phyloP scores from a whole-genome alignment of 2,113 vertebrate species.

The Xenus cinereus region DNA sequence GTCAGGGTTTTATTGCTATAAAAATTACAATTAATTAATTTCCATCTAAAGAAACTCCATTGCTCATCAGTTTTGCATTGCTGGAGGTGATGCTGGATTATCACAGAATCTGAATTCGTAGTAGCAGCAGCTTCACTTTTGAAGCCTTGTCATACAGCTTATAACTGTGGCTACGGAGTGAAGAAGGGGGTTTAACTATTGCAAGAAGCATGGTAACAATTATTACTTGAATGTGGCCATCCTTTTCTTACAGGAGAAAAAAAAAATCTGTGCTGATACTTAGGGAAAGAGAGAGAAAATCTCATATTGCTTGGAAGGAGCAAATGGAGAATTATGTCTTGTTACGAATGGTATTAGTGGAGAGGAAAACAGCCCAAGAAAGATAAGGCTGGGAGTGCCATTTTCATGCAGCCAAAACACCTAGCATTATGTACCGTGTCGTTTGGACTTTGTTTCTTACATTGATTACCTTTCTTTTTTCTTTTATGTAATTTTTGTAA shows the following conservation, averaged over 20 bases:
- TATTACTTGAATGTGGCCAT: background rate
- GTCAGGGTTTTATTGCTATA: background rate
- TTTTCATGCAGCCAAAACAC: fast-evolving
- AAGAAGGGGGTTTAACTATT: background rate
- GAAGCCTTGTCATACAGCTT: background rate
- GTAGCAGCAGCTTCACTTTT: background rate
- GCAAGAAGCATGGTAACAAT: background rate
- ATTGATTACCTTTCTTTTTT: background rate
- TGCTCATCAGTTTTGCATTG: background rate
- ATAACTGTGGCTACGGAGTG: background rate
- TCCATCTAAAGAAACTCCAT: background rate
- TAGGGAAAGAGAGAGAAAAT: background rate
- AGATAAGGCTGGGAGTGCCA: background rate
- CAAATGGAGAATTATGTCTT: background rate
- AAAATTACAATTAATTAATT: background rate
- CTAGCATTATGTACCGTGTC: background rate
- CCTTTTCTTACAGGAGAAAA: background rate
- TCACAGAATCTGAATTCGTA: background rate
- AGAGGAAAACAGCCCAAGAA: background rate
- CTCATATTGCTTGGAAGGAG: background rate
- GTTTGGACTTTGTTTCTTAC: background rate
- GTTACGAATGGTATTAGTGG: background rate
- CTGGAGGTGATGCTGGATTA: background rate
- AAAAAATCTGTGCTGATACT: background rate
- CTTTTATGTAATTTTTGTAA: background rate